Conservation (phyloP, 2,113 vertebrate genomes). For the Amazona vittata region DNA sequence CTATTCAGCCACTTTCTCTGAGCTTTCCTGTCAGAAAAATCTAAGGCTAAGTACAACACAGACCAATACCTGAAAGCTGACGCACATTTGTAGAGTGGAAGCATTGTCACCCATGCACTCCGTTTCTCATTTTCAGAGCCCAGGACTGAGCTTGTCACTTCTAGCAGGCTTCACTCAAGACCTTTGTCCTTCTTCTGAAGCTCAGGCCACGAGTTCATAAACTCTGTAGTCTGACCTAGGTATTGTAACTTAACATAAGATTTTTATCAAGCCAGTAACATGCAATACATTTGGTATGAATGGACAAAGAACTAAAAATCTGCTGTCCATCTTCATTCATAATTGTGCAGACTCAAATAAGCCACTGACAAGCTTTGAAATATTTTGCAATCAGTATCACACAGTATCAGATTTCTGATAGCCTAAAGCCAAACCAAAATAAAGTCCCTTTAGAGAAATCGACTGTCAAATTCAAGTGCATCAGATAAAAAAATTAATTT, state of each 20-base stretch:
- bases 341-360: not conserved
- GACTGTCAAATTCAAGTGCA: not conserved
- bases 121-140: not conserved
- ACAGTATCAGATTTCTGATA: not conserved
- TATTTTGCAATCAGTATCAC: not conserved
- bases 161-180: not conserved
- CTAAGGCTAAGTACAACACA: not conserved
- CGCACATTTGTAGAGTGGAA: not conserved
- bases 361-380: not conserved
- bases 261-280: not conserved
- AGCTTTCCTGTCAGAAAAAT: not conserved
- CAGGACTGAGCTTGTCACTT: not conserved
- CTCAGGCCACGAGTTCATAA: not conserved
- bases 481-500: not conserved
- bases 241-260: not conserved
- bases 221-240: not conserved
- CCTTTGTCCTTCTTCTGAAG: not conserved
- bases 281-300: not conserved
- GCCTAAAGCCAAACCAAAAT: not conserved
- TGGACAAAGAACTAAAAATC: not conserved
- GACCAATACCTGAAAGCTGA: not conserved
- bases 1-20: not conserved
- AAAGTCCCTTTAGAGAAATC: not conserved
- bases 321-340: not conserved
- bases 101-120: not conserved